These are phyloP conservation scores for Galerucella pusilla DNA, from an alignment of 2,888 invertebrate genomes.

Conservation along the genomic window DNA sequence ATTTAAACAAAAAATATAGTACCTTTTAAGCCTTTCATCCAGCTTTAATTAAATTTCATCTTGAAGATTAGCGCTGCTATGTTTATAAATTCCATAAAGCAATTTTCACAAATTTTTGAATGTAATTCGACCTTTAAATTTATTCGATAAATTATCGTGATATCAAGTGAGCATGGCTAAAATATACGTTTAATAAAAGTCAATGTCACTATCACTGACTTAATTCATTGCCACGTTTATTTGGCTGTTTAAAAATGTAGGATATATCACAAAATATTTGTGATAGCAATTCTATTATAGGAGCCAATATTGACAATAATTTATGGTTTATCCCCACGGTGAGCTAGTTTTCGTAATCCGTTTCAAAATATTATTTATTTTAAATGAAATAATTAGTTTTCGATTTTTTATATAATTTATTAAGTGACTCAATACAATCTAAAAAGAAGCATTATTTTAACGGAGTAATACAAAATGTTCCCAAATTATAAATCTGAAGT, in stretches of 20 bases:
- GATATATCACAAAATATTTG: conserved; percentile 12
- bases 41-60: too few relatives aligned
- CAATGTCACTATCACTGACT: conserved; percentile 28
- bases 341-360: neutral
- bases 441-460: too few relatives aligned
- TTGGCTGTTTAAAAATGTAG: conserved; percentile 26
- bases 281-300: conserved; percentile 16
- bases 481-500: too few relatives aligned
- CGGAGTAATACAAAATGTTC: too few relatives aligned
- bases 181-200: conserved; percentile 19
- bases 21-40: too few relatives aligned
- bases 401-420: too few relatives aligned
- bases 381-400: neutral
- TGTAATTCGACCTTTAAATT: neutral
- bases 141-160: neutral
- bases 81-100: neutral
- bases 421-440: too few relatives aligned
- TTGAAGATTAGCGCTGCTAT: too few relatives aligned
- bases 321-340: neutral
- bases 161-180: conserved; percentile 6
- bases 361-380: neutral
- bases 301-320: neutral
- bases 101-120: neutral
- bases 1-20: too few relatives aligned
- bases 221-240: conserved; percentile 24